Evolutionary conservation across 1,140 invertebrate species (phyloP).

Genomic region (Orius insidiosus): DNA sequence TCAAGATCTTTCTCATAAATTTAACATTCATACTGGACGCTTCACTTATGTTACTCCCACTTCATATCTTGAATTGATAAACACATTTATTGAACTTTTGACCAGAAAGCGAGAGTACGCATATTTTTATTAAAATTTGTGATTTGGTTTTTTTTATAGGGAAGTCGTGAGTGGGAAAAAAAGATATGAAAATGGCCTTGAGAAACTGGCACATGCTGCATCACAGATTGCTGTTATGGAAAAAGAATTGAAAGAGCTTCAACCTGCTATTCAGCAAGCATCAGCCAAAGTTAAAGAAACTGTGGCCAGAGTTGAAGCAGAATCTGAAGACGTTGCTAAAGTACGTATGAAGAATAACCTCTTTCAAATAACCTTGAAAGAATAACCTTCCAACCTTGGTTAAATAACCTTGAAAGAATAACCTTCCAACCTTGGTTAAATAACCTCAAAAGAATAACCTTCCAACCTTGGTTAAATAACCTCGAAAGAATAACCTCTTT

Average conservation of each 20-base stretch:
- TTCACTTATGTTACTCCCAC: slow-evolving; percentile 88
- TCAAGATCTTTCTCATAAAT: slow-evolving; percentile 53
- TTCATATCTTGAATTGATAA: slow-evolving; percentile 83
- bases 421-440: too few relatives aligned
- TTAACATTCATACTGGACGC: slow-evolving; percentile 47
- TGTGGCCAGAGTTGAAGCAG: slow-evolving; percentile 58
- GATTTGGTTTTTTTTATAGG: slow-evolving; percentile 25
- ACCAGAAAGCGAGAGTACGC: slow-evolving; percentile 41
- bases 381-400: too few relatives aligned
- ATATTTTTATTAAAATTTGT: too few relatives aligned
- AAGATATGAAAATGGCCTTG: slow-evolving; percentile 71
- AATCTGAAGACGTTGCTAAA: slow-evolving; percentile 67
- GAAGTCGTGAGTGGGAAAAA: slow-evolving; percentile 43
- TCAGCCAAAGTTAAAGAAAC: slow-evolving; percentile 68
- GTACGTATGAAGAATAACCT: too few relatives aligned
- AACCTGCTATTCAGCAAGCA: slow-evolving; percentile 74
- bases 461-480: too few relatives aligned
- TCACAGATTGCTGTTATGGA: slow-evolving; percentile 73
- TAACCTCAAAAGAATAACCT: too few relatives aligned
- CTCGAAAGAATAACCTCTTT: too few relatives aligned
- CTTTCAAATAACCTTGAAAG: too few relatives aligned
- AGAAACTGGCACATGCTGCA: slow-evolving; percentile 67
- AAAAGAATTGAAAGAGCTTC: slow-evolving; percentile 60
- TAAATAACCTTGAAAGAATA: too few relatives aligned
- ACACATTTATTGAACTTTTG: slow-evolving; percentile 71